A percentile compares a stretch with the other conserved stretches of the same genome.
Conservation (phyloP, 1,140 invertebrate species). For the Asbolus verrucosus region DNA sequence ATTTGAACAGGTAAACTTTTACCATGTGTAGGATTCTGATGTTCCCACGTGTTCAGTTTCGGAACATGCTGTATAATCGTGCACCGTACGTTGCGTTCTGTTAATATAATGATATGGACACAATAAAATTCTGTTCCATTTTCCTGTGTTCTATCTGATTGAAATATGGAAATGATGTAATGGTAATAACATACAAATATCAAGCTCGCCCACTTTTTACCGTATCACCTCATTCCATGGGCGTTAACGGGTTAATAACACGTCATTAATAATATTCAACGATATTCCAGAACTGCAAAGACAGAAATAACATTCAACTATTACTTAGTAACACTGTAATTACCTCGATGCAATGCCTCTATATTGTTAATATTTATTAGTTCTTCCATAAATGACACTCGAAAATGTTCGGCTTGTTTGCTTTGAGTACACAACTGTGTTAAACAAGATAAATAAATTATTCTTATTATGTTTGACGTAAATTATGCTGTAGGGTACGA, state of each 20-base stretch:
- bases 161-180: slow-evolving; percentile 18
- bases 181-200: slow-evolving; percentile 11
- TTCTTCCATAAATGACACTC: background rate
- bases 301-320: background rate
- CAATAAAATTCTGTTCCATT: too few species aligned
- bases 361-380: slow-evolving; percentile 5
- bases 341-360: background rate
- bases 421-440: background rate
- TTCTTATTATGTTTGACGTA: slow-evolving; percentile 1
- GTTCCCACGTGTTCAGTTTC: too few species aligned
- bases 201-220: slow-evolving; percentile 14
- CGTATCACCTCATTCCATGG: slow-evolving; percentile 10
- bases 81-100: too few species aligned
- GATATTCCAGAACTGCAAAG: slow-evolving; percentile 1
- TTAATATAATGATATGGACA: too few species aligned
- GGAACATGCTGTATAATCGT: too few species aligned
- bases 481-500: slow-evolving; percentile 1
- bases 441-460: slow-evolving; percentile 8
- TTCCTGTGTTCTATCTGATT: too few species aligned
- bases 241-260: slow-evolving; percentile 5
- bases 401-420: background rate
- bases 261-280: background rate
- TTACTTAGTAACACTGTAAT: background rate
- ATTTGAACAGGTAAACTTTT: too few species aligned
- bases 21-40: too few species aligned